A percentile compares a stretch with the other conserved stretches of the same genome.
Conservation (phyloP, 1,140 invertebrate species). For the Brachionus paranguensis region DNA sequence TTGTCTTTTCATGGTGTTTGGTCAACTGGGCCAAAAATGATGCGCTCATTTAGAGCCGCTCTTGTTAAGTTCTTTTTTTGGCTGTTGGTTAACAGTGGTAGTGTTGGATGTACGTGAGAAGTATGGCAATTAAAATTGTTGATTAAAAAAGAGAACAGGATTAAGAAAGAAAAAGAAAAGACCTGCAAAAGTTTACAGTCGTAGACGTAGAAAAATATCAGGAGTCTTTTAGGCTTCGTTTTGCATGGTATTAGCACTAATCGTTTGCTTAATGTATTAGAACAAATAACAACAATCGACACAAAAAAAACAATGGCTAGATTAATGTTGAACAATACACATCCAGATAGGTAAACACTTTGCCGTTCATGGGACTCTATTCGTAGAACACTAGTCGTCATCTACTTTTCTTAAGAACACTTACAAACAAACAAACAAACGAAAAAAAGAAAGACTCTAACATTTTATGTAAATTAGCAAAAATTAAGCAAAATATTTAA, state of each 20-base stretch:
- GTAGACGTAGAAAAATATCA: not conserved
- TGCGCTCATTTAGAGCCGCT: too few species aligned
- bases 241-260: not conserved
- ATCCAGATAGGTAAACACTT: not conserved
- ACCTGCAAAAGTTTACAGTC: not conserved
- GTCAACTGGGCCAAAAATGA: too few species aligned
- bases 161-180: not conserved
- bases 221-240: not conserved
- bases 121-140: not conserved
- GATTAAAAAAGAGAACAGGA: not conserved
- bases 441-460: not conserved
- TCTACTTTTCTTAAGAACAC: not conserved
- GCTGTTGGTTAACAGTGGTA: not conserved
- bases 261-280: constrained; percentile 24
- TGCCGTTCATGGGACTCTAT: not conserved
- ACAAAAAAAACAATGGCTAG: not conserved
- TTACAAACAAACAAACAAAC: not conserved
- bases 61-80: too few species aligned
- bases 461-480: constrained; percentile 14
- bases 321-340: not conserved
- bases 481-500: constrained; percentile 27
- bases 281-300: constrained; percentile 4
- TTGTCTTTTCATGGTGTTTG: too few species aligned
- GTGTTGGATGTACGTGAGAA: not conserved
- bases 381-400: not conserved